Conservation (phyloP, 2,888 invertebrate species). For the Dermolepida albohirtum region DNA sequence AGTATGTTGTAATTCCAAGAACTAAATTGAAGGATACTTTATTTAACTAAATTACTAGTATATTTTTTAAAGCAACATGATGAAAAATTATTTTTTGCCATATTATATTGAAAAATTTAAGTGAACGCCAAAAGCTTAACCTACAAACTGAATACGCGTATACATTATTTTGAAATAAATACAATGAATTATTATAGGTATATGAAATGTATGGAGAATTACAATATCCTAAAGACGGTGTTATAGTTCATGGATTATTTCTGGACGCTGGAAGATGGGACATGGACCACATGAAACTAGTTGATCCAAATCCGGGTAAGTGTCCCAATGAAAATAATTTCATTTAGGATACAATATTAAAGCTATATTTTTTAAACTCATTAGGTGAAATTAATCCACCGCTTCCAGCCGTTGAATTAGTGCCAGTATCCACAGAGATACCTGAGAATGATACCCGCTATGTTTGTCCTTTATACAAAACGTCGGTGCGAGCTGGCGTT, state of each 20-base stretch:
- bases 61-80: no score
- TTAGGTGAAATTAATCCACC: conserved; percentile 81
- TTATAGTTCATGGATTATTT: conserved; percentile 84
- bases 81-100: no score
- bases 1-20: no score
- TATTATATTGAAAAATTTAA: no score
- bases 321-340: neutral
- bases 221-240: conserved; percentile 72
- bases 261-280: conserved; percentile 93
- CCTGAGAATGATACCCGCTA: conserved; percentile 75
- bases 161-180: neutral
- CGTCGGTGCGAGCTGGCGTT: conserved; percentile 85
- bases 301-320: conserved; percentile 81
- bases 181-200: conserved; percentile 39
- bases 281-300: conserved; percentile 71
- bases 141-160: no score
- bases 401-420: conserved; percentile 76
- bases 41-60: no score
- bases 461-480: conserved; percentile 87
- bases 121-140: no score
- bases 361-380: neutral
- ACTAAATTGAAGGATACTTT: no score
- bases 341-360: neutral
- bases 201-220: conserved; percentile 69
- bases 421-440: conserved; percentile 74